Base-by-base conservation (phyloP, 2,113 vertebrate species). In the Empidonax traillii region DNA sequence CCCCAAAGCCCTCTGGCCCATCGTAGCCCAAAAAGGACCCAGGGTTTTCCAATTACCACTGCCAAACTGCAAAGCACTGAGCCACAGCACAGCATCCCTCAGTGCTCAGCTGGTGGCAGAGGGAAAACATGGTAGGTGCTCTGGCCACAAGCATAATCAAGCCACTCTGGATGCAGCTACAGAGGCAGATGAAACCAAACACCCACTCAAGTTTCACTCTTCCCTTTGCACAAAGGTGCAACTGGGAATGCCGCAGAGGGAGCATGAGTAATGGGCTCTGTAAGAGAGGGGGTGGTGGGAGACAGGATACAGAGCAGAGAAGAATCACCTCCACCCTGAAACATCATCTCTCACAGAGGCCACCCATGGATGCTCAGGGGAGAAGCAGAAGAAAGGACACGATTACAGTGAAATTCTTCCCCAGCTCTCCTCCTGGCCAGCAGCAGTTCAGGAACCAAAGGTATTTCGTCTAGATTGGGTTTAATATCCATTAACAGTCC, bases 41-140 rank as follows among this genome's bases (percentile, higher is more conserved):
- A 30, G 6, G 8, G 53, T 79, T 85, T 82, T 44, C 92, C n/a
- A 37, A 65, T 56, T 11, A 61, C 13, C 2, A 0, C 55, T 83
- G 87, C 62, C 91, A 87, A 81, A 58, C 59, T 66, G 55, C 20
- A 41, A 73, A 86, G 68, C 2, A 3, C 72, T 7, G 9, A 82
- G 72, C 28, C 4, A 4, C 7, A 1, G 49, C 53, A 87, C 44
- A 75, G 58, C 55, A 76, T 49, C 69, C 14, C 4, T 65, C 63
- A 59, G 31, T 4, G 1, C 33, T 74, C 77, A 58, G 61, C 15
- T 10, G 8, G 46, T 3, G 2, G 56, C 5, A 0, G 27, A 68
- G 39, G 14, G 27, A 47, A 77, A 75, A 65, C 2, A 2, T 0
- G 0, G 22, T 52, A 72, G 4, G 0, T 37, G 35, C 44, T 25